A percentile compares a stretch with the other conserved stretches of the same genome.
Evolutionary conservation across 1,140 invertebrate species (phyloP).

Genomic region (Melanaphis sacchari): DNA sequence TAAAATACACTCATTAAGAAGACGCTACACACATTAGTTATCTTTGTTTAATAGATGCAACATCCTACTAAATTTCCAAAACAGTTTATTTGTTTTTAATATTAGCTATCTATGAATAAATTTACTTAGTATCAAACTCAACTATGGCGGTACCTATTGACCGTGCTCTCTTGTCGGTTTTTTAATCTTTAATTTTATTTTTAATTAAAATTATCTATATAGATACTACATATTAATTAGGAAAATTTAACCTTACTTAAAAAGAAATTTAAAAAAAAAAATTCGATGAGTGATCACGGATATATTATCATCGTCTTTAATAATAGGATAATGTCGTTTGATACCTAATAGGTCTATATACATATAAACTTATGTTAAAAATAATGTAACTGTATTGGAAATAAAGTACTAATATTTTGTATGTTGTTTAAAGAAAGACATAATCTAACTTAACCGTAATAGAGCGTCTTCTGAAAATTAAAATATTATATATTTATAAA

Average conservation of each 20-base stretch:
- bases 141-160: background rate
- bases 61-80: background rate
- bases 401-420: background rate
- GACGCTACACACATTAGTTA: background rate
- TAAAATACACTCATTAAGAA: background rate
- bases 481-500: background rate
- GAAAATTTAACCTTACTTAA: background rate
- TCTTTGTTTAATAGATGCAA: background rate
- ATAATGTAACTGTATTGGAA: background rate
- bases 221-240: background rate
- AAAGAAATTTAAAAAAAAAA: background rate
- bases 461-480: background rate
- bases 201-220: background rate
- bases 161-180: background rate
- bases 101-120: background rate
- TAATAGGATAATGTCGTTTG: background rate
- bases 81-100: background rate
- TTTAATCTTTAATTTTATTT: background rate
- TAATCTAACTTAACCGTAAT: background rate
- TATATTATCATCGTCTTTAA: slow-evolving; percentile 9
- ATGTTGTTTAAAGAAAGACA: background rate
- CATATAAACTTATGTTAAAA: background rate
- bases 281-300: background rate
- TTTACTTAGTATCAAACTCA: background rate
- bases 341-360: background rate